Evolutionary conservation across 2,888 invertebrate genomes (phyloP), one percentile per base, ranked within the genome.

Genomic region (Leucophenga maculata): DNA sequence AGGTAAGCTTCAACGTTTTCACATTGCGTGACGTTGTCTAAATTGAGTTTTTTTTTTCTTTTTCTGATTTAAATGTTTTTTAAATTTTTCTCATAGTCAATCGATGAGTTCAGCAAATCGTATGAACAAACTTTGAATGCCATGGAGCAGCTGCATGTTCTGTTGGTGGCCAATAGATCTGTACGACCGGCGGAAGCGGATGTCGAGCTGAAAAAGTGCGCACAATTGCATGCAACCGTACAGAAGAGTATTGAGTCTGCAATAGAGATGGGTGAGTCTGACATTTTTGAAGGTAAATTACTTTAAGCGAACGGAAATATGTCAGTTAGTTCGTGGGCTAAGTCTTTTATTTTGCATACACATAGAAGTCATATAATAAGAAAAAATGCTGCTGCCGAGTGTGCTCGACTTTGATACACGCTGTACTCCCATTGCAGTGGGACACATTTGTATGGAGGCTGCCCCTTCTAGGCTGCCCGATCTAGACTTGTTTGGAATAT

Each of bases 51-150:
- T 60, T 16, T 20, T 22, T 14, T 4, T 59, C 1, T 14, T 59
- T 59, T 26, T n/a, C n/a, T n/a, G 14, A 46, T 67, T 71, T 70
- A 57, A 71, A n/a, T n/a, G n/a, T n/a, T n/a, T n/a, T n/a, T n/a
- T n/a, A n/a, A n/a, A n/a, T 73, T 54, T 22, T 39, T 68, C 59
- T 73, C 75, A 13, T 85, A 94, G 94, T 91, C 91, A 86, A 91
- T 93, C 68, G 94, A 94, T 82, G 92, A 92, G 78, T 94, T 93
- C 82, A 89, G 90, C 75, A 90, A 90, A 72, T 92, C 92, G 77
- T 91, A 92, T 68, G 89, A 90, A 66, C 89, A 90, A 54, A 91
- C 91, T 0, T 86, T 92, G 32, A 88, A 89, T 48, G 91, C 92
- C 83, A 90, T 94, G 86, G 91, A 92, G 71, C 90, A 91, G 77